Evolutionary conservation across 2,888 invertebrate genomes (phyloP).

Genomic region (Anoplius nigerrimus): DNA sequence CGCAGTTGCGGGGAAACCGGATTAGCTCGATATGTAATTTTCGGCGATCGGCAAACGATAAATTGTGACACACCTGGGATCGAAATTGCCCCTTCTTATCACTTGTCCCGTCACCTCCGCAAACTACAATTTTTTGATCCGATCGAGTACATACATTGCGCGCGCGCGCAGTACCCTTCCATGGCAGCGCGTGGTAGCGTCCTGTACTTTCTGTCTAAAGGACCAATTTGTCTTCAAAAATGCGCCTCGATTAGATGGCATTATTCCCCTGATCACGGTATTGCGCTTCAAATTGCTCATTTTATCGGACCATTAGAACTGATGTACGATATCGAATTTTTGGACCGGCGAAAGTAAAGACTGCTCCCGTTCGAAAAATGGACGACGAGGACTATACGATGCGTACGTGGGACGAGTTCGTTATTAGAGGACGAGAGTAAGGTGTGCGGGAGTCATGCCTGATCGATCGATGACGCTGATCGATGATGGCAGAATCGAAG

Average conservation of each 20-base stretch:
- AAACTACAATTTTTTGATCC: not conserved
- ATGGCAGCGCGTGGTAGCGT: too few relatives aligned
- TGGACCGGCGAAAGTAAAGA: not conserved
- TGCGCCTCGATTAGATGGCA: too few relatives aligned
- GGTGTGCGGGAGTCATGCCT: too few relatives aligned
- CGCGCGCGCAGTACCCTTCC: conserved; percentile 3
- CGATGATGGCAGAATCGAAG: conserved; percentile 5
- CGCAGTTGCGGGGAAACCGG: conserved; percentile 45
- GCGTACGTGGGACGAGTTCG: not conserved
- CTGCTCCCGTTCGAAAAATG: not conserved
- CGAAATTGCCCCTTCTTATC: conserved; percentile 38
- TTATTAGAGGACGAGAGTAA: not conserved
- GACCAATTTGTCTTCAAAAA: too few relatives aligned
- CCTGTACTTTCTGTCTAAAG: not conserved
- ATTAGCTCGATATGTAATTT: conserved; percentile 52
- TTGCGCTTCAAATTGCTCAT: too few relatives aligned
- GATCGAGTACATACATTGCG: not conserved
- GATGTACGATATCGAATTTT: too few relatives aligned
- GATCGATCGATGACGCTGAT: too few relatives aligned
- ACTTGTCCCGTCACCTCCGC: conserved; percentile 12
- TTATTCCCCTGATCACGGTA: too few relatives aligned
- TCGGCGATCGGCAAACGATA: conserved; percentile 48
- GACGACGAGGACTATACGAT: not conserved
- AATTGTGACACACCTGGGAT: conserved; percentile 45
- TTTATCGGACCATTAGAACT: too few relatives aligned